Conservation (phyloP, 2,113 vertebrate species). For the Monopterus albus region DNA sequence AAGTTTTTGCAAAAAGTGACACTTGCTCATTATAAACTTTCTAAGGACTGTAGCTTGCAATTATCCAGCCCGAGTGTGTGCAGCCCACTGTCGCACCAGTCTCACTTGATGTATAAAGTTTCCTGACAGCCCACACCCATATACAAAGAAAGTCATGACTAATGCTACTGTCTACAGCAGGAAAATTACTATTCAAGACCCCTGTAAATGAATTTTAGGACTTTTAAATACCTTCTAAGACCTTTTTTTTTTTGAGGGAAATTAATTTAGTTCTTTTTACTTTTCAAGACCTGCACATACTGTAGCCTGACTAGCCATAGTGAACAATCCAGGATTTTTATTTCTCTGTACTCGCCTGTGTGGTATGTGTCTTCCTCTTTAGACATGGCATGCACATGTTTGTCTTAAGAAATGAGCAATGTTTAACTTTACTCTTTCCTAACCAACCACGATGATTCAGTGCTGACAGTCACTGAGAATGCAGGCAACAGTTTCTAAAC, state of each 20-base stretch:
- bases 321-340: background rate
- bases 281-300: background rate
- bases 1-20: background rate
- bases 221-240: too few relatives aligned
- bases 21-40: background rate
- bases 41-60: background rate
- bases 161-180: too few relatives aligned
- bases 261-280: background rate
- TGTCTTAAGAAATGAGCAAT: background rate
- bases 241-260: too few relatives aligned
- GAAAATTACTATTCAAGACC: background rate
- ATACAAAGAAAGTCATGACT: too few relatives aligned
- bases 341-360: background rate
- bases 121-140: too few relatives aligned
- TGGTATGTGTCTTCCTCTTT: background rate
- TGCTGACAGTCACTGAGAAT: slow-evolving; percentile 5
- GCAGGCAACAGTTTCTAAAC: slow-evolving; percentile 4
- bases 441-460: background rate
- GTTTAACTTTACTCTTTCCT: slow-evolving; percentile 10
- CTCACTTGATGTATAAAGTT: too few relatives aligned
- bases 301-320: background rate
- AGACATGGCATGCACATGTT: slow-evolving; percentile 4
- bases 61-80: too few relatives aligned
- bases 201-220: too few relatives aligned
- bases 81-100: too few relatives aligned